A percentile compares a stretch with the other conserved stretches of the same genome.
phyloP scores from a whole-genome alignment of 2,888 invertebrate species.

The Drosophila barbarae region DNA sequence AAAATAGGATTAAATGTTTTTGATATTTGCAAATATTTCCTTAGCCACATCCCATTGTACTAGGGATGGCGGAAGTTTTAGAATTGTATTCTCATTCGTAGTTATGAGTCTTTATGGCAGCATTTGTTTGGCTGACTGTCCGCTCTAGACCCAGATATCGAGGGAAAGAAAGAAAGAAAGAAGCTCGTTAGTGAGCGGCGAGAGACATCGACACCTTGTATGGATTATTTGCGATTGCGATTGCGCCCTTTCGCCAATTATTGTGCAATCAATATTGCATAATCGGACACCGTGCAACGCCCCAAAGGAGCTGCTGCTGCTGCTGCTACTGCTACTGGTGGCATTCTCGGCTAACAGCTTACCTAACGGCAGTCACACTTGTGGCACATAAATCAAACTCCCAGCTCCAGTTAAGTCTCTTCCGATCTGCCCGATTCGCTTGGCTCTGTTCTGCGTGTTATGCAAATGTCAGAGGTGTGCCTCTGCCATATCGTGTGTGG shows the following conservation, averaged over 20 bases:
- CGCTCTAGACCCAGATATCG: constrained; percentile 50
- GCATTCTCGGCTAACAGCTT: constrained; percentile 31
- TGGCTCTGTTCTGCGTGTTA: constrained; percentile 55
- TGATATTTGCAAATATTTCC: constrained; percentile 16
- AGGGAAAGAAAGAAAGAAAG: constrained; percentile 29
- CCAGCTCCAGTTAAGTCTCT: constrained; percentile 9
- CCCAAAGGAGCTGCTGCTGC: constrained; percentile 36
- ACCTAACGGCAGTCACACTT: constrained; percentile 71
- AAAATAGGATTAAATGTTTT: background rate
- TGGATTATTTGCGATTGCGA: constrained; percentile 56
- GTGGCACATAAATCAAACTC: constrained; percentile 69
- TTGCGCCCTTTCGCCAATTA: constrained; percentile 71
- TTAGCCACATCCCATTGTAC: constrained; percentile 46
- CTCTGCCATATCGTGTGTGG: constrained; percentile 69
- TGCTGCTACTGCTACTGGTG: background rate
- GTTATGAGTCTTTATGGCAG: constrained; percentile 53
- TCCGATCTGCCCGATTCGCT: constrained; percentile 10
- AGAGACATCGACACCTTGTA: constrained; percentile 67
- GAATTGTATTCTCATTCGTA: constrained; percentile 41
- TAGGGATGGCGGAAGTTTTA: constrained; percentile 63
- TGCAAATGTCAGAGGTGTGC: constrained; percentile 68
- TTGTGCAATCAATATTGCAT: constrained; percentile 73
- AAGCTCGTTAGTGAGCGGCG: constrained; percentile 61
- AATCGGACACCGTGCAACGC: constrained; percentile 68
- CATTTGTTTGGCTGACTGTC: constrained; percentile 62